phyloP scores from a whole-genome alignment of 92 coral and sea anemone genomes.

The Umimayanthus chanpuru region DNA sequence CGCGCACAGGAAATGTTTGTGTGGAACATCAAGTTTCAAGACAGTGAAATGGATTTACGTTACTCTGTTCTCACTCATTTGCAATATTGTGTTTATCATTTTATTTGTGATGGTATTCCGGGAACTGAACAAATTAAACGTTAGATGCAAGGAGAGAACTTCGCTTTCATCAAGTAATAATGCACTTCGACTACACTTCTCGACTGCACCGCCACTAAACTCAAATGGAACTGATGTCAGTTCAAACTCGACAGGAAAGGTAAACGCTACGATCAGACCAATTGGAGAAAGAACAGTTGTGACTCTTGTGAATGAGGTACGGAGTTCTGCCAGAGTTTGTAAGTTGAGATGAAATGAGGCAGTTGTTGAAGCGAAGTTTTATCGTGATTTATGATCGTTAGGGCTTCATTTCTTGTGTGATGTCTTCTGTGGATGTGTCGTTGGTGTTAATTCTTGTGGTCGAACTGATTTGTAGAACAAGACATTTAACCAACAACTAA shows the following conservation, averaged over 20 bases:
- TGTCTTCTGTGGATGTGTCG: constrained; percentile 8
- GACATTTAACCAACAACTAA: constrained; percentile 14
- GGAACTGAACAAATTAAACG: constrained; percentile 71
- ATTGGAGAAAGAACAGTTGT: constrained; percentile 4
- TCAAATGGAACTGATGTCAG: constrained; percentile 35
- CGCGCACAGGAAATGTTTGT: constrained; percentile 58
- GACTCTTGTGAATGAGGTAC: constrained; percentile 36
- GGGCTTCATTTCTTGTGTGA: constrained; percentile 9
- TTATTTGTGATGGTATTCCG: constrained; percentile 87
- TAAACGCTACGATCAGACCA: constrained; percentile 25
- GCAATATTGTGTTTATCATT: constrained; percentile 82
- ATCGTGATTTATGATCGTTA: background rate
- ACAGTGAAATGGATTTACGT: constrained; percentile 48
- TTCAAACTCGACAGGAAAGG: constrained; percentile 21
- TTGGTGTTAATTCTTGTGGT: constrained; percentile 19
- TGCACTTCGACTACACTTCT: constrained; percentile 30
- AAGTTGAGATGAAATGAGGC: constrained; percentile 28
- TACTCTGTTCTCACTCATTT: constrained; percentile 63
- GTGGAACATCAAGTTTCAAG: constrained; percentile 59
- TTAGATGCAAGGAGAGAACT: constrained; percentile 51
- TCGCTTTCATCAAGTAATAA: constrained; percentile 13
- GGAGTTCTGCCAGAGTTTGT: background rate
- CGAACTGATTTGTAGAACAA: constrained; percentile 25
- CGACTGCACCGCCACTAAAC: constrained; percentile 5
- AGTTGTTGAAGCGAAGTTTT: constrained; percentile 32